These are phyloP conservation scores for Leptinotarsa tumamoca DNA, from an alignment of 2,888 invertebrate genomes.

Conservation along the genomic window DNA sequence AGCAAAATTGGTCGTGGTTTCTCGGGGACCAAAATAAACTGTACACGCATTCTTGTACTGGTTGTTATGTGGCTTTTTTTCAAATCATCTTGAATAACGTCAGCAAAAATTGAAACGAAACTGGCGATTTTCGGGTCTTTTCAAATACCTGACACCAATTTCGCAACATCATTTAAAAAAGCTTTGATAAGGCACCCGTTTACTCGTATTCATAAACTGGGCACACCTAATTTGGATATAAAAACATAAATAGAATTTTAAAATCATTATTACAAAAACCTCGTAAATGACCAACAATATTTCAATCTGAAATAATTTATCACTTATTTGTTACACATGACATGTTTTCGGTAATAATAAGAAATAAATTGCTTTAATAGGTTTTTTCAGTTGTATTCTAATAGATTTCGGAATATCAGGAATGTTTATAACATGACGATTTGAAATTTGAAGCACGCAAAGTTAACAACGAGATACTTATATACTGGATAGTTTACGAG, in stretches of 20 bases:
- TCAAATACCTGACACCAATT: too few species aligned
- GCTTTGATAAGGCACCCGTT: too few species aligned
- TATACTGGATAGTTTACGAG: neutral
- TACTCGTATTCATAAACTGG: too few species aligned
- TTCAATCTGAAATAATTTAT: slow-evolving; percentile 7
- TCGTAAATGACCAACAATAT: neutral
- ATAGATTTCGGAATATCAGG: neutral
- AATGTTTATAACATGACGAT: slow-evolving; percentile 19
- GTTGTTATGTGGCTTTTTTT: too few species aligned
- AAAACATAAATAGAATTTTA: neutral
- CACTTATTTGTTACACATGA: slow-evolving; percentile 22
- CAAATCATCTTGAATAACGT: too few species aligned
- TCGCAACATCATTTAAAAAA: too few species aligned
- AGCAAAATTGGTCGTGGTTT: too few species aligned
- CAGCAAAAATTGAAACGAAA: too few species aligned
- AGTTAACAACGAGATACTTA: neutral
- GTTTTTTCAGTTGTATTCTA: slow-evolving; percentile 16
- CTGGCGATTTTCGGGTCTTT: too few species aligned
- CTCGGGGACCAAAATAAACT: too few species aligned
- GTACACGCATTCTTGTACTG: too few species aligned
- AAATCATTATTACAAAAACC: slow-evolving; percentile 7
- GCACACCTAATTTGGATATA: neutral
- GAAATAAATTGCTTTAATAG: slow-evolving; percentile 25
- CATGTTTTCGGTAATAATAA: slow-evolving; percentile 9
- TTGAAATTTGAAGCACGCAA: slow-evolving; percentile 20